These are phyloP conservation scores for Dinoponera quadriceps DNA, from an alignment of 1,140 invertebrate genomes.

Conservation along the genomic window DNA sequence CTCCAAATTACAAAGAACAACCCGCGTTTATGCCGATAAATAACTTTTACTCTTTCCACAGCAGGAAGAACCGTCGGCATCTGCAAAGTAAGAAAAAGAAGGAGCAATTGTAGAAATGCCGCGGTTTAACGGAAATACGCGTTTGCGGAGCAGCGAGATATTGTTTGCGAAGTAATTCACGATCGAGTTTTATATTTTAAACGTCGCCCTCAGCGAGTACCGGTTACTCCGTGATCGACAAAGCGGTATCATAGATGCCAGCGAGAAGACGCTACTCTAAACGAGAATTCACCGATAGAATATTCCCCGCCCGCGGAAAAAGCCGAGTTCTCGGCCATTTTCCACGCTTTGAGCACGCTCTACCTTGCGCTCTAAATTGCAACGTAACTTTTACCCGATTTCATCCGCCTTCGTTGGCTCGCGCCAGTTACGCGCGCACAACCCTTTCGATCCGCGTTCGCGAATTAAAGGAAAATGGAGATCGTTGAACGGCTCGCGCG, in stretches of 20 bases:
- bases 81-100: background rate
- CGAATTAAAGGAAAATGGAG: slow-evolving; percentile 74
- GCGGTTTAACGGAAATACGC: background rate
- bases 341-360: slow-evolving; percentile 8
- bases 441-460: background rate
- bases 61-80: background rate
- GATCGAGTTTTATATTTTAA: background rate
- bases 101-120: background rate
- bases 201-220: background rate
- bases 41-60: slow-evolving; percentile 19
- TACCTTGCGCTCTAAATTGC: slow-evolving; percentile 67
- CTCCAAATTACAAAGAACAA: slow-evolving; percentile 60
- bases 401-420: slow-evolving; percentile 3
- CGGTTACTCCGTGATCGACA: background rate
- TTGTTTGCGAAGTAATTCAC: background rate
- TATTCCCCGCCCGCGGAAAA: slow-evolving; percentile 1
- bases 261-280: background rate
- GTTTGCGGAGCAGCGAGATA: background rate
- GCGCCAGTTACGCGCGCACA: background rate
- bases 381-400: slow-evolving; percentile 64
- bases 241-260: background rate
- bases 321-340: background rate
- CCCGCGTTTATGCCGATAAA: background rate
- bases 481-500: slow-evolving; percentile 37
- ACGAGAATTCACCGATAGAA: background rate